Evolutionary conservation across 1,140 invertebrate species (phyloP), one percentile per base, ranked within the genome.

Genomic region (Leptinotarsa texana): DNA sequence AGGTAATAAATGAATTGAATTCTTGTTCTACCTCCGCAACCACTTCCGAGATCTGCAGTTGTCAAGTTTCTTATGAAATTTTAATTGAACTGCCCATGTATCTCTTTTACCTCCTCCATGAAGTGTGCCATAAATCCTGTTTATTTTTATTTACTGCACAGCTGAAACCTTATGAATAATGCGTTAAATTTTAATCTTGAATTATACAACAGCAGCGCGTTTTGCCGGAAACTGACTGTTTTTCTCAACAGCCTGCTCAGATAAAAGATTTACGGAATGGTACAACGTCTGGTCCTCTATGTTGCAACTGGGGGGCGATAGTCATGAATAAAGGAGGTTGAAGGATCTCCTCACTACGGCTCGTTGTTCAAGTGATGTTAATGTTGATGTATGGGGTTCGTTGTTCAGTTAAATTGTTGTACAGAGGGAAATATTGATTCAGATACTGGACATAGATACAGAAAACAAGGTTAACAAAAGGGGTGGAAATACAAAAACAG

Each of bases 101-200:
- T 57, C 51, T 57, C 51, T 3, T 11, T n/a, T n/a, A n/a, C 51
- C 51, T 57, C 15, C 51, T 57, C 51, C 51, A 4, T 57, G 13
- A 57, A 57, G n/a, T 57, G 51, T 4, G 17, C 51, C 17, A 57
- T 57, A 57, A 57, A 57, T 57, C n/a, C 13, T 18, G n/a, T 57
- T 57, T 1, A 57, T 57, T 57, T 17, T 57, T 57, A 57, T 57
- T 57, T 57, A n/a, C 51, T 18, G 51, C 13, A 17, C 51, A 57
- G 51, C 17, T 57, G 51, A 57, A 57, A n/a, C 17, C 51, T 57
- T 57, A 57, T 57, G n/a, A 57, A 57, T 57, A 57, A 57, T 57
- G 51, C 13, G 51, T 57, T 57, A 57, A 57, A 57, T 57, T 57
- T 57, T 57, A n/a, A 57, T 57, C 51, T 57, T 57, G 51, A 57